Base-by-base conservation (phyloP, 1,140 invertebrate genomes). In the Helicoverpa armigera region DNA sequence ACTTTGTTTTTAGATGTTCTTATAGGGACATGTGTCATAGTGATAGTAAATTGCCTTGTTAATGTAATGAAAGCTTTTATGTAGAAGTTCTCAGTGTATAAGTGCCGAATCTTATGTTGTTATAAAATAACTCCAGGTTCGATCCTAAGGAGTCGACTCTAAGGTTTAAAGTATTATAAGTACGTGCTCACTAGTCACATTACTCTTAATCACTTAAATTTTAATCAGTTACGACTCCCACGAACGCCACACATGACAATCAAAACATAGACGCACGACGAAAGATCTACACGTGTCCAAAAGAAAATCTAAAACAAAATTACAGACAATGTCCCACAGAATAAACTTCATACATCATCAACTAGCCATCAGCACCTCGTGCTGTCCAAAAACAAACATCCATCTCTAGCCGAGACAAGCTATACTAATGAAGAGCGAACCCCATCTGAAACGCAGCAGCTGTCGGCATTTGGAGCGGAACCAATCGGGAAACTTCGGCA, bases 371-470 rank as follows among this genome's bases (percentile, higher is more conserved):
- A 90, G 89, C 80, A 72, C 70, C 86, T 90, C 89, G 90, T 90
- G 91, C 91, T 91, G 91, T 91, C 89, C 91, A 90, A 92, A 92
- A 94, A 93, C 91, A 91, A 93, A 93, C 93, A 94, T 94, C 93
- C 87, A 94, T 94, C 93, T 94, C 86, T 50, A 87, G 85, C 80
- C 83, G 87, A 93, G 92, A 94, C 91, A 93, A 94, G 93, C 90
- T 91, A 85, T 87, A 89, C 91, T 94, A 94, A 94, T 94, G 93
- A 94, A 94, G 90, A 92, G 90, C 86, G 86, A 88, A 85, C 91
- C 88, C 92, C 90, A 88, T 93, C 91, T 92, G 93, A 94, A 94
- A 93, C 83, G 80, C 89, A 91, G 90, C 93, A 95, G 92, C 92
- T 95, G 93, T 92, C 86, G 87, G 84, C 88, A 91, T 94, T 86